Evolutionary conservation across 2,113 vertebrate genomes (phyloP), one percentile per base, ranked within the genome.

Genomic region (Sprattus sprattus): DNA sequence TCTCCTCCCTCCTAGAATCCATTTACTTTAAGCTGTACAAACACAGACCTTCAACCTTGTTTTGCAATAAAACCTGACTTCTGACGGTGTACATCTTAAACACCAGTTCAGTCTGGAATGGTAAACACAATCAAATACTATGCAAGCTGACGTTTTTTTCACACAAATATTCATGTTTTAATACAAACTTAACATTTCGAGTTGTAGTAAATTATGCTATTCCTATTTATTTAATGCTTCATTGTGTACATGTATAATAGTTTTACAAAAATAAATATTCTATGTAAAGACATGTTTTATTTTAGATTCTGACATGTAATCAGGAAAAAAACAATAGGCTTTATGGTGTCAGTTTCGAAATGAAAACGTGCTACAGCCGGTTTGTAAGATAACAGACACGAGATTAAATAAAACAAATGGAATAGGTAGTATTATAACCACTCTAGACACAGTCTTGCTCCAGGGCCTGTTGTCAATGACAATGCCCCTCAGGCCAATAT

Each of bases 401-500:
- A 32, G 67, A 75, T 75, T 75, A 75, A 75, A 75, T 39, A 75
- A 75, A 75, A 39, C 67, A 75, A 75, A 75, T 75, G 67, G 16
- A 75, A 75, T 32, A 75, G 32, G 67, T 57, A 22, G 67, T 75
- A 75, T 75, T 39, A 75, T 75, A 16, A 39, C 28, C 28, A 75
- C 67, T 75, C 67, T 13, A 75, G 15, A 75, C 67, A 75, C 25
- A 75, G 67, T 4, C 67, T 75, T 32, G 84, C 71, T 45, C 84
- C 32, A 45, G 82, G 85, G 47, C 84, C 46, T 49, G 46, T 25
- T 85, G 86, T 88, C 87, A 94, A 93, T 93, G 89, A 93, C 75
- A 95, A 94, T 92, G 94, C 94, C 96, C 95, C 94, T 92, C 92
- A 94, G 96, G 95, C 86, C 92, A 95, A 96, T 95, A 94, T 96